A percentile compares a stretch with the other conserved stretches of the same genome.
Conservation (phyloP, 2,797 vertebrate species). For the Vipera latastei region DNA sequence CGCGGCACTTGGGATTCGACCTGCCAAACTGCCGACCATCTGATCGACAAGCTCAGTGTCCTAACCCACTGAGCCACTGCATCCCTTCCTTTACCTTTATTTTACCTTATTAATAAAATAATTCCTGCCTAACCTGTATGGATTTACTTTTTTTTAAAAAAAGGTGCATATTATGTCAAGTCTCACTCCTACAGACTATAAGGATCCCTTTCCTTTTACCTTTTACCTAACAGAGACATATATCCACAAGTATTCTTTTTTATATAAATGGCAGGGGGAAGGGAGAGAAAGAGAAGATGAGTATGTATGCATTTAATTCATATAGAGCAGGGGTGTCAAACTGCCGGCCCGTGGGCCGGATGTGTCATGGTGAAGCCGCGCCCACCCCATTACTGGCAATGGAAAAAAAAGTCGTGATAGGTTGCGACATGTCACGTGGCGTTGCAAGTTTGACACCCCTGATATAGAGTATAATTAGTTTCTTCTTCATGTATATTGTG, state of each 20-base stretch:
- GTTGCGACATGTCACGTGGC: too few relatives aligned
- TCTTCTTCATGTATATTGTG: not conserved
- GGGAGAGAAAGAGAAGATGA: not conserved
- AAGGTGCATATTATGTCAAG: not conserved
- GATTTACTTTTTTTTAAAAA: not conserved
- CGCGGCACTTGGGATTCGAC: too few relatives aligned
- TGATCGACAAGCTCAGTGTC: too few relatives aligned
- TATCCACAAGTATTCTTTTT: not conserved
- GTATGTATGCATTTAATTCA: not conserved
- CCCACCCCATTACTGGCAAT: too few relatives aligned
- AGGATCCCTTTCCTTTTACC: not conserved
- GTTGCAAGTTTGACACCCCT: too few relatives aligned
- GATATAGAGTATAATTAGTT: not conserved
- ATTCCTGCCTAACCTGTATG: not conserved
- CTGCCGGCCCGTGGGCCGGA: too few relatives aligned
- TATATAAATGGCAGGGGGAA: not conserved
- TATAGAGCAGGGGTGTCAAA: not conserved
- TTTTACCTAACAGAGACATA: not conserved
- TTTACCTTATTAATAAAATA: not conserved
- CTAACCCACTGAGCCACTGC: too few relatives aligned
- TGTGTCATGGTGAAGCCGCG: too few relatives aligned
- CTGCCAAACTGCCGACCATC: too few relatives aligned
- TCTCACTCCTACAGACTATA: slow-evolving; percentile 2
- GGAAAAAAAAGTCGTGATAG: too few relatives aligned
- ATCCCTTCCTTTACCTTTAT: not conserved